Conservation (phyloP, 2,888 invertebrate genomes). For the Polymixis flavicincta region DNA sequence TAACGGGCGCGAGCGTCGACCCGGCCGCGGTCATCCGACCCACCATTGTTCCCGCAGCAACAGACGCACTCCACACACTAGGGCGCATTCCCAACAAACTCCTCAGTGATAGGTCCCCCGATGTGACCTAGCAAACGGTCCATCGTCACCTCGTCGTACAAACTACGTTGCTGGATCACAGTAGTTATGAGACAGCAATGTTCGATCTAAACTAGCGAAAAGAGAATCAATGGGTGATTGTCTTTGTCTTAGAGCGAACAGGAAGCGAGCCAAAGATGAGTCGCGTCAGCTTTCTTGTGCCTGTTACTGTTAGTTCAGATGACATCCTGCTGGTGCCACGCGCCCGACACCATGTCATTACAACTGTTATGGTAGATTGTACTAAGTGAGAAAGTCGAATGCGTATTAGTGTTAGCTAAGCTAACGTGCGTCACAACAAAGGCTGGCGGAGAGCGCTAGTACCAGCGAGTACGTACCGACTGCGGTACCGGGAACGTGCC, state of each 20-base stretch:
- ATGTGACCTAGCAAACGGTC: background rate
- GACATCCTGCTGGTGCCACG: background rate
- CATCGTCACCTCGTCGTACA: background rate
- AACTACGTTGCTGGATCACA: background rate
- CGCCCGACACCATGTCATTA: background rate
- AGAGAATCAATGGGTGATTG: background rate
- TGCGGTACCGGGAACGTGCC: slow-evolving; percentile 4
- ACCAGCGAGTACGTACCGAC: background rate
- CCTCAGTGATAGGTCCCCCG: background rate
- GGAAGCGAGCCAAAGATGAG: slow-evolving; percentile 2
- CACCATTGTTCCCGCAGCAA: slow-evolving; percentile 44
- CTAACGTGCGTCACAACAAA: slow-evolving; percentile 16
- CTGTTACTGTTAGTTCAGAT: background rate
- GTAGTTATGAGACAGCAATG: background rate
- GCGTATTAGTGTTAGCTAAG: background rate
- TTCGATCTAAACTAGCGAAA: background rate
- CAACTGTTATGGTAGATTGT: background rate
- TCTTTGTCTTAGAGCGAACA: background rate
- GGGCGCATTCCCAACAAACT: background rate
- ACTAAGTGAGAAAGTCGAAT: background rate
- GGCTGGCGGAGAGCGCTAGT: slow-evolving; percentile 1
- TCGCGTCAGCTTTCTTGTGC: background rate
- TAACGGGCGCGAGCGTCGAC: slow-evolving; percentile 48
- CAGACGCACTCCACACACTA: background rate
- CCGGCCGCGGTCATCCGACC: slow-evolving; percentile 44